phyloP scores from a whole-genome alignment of 2,888 invertebrate genomes.

The Syrista parreyssii region DNA sequence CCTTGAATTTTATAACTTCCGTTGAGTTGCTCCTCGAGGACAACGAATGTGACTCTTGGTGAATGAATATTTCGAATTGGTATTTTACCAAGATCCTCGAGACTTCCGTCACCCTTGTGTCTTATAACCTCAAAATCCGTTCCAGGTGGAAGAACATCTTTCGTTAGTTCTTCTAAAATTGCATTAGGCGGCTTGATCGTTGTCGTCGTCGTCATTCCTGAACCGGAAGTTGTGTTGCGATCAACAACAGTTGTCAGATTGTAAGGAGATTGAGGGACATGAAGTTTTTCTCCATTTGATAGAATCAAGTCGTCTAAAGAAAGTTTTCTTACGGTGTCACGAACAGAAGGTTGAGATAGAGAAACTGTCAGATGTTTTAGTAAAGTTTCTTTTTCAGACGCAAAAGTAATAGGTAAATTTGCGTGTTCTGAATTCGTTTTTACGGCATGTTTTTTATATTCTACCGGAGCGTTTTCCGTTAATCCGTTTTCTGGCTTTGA shows the following conservation, averaged over 20 bases:
- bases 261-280: conserved; percentile 62
- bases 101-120: conserved; percentile 78
- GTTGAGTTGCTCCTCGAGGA: conserved; percentile 86
- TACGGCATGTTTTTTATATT: conserved; percentile 62
- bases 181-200: conserved; percentile 75
- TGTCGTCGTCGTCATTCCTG: no score
- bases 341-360: conserved; percentile 76
- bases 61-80: conserved; percentile 73
- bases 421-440: conserved; percentile 8
- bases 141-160: conserved; percentile 81
- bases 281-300: conserved; percentile 80
- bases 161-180: conserved; percentile 82
- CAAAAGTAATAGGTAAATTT: not conserved
- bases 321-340: conserved; percentile 75
- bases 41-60: conserved; percentile 88
- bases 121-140: conserved; percentile 85
- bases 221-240: conserved; percentile 66
- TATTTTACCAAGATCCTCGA: conserved; percentile 76
- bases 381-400: conserved; percentile 74
- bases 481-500: conserved; percentile 69
- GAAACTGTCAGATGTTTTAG: conserved; percentile 81
- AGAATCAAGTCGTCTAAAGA: conserved; percentile 80
- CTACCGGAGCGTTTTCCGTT: conserved; percentile 57
- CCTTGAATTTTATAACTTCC: conserved; percentile 88
- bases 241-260: conserved; percentile 46